Percentiles rank a stretch among this genome's conserved stretches.
Conservation (phyloP, 2,797 vertebrate genomes). For the Scyliorhinus canicula region DNA sequence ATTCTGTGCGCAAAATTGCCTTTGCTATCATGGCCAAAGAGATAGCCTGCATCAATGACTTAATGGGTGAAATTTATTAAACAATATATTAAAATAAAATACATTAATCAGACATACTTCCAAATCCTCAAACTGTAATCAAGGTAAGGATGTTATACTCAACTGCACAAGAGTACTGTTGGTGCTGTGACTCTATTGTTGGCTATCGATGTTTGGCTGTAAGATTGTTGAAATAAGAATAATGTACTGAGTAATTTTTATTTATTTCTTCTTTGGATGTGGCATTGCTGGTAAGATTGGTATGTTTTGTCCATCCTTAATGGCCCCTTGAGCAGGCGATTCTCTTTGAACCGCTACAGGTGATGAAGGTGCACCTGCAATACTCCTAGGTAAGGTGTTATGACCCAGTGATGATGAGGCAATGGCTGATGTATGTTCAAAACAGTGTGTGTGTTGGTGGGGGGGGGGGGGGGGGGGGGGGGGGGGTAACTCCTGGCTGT, state of each 20-base stretch:
- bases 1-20: background rate
- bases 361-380: background rate
- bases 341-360: background rate
- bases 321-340: background rate
- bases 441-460: background rate
- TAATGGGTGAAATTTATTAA: background rate
- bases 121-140: background rate
- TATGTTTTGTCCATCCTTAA: background rate
- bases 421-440: background rate
- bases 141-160: background rate
- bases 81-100: background rate
- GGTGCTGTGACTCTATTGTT: background rate
- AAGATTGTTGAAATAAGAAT: background rate
- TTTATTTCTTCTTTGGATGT: background rate
- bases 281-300: background rate
- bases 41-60: background rate
- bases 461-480: too few species aligned
- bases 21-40: background rate
- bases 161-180: background rate
- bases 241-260: background rate
- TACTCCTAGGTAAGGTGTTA: background rate
- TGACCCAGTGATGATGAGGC: background rate
- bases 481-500: too few species aligned
- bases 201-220: background rate
- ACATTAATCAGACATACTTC: background rate